These are phyloP conservation scores for Noctua janthina DNA, from an alignment of 2,888 invertebrate genomes.

Conservation along the genomic window DNA sequence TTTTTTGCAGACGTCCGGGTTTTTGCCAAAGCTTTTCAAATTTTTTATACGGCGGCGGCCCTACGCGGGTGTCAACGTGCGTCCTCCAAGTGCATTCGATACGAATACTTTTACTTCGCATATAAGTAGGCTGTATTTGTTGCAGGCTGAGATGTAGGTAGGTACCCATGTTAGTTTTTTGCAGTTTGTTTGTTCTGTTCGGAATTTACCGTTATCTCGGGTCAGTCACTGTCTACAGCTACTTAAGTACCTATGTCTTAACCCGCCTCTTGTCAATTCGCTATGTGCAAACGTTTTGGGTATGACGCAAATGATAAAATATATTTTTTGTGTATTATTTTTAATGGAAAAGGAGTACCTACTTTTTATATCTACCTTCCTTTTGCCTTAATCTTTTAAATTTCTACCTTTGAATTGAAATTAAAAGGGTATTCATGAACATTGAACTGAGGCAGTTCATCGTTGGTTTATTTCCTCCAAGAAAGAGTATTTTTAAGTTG, in stretches of 20 bases:
- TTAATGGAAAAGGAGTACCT: too few relatives aligned
- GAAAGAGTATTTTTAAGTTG: background rate
- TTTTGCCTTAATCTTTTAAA: background rate
- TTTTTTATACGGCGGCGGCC: background rate
- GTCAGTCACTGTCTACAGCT: background rate
- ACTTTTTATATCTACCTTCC: background rate
- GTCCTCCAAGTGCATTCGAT: conserved; percentile 44
- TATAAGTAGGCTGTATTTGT: conserved; percentile 11
- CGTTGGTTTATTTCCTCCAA: background rate
- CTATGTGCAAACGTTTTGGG: background rate
- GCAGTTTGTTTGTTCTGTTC: background rate
- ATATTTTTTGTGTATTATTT: background rate
- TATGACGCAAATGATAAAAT: background rate
- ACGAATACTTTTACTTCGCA: conserved; percentile 53
- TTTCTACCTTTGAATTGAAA: background rate
- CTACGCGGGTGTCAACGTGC: conserved; percentile 33
- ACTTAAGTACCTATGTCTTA: background rate
- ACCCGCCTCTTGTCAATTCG: background rate
- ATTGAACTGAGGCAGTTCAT: background rate
- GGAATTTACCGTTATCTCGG: conserved; percentile 1
- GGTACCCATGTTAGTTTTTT: background rate
- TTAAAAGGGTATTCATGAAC: background rate
- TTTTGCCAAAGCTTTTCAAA: background rate
- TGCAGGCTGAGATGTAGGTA: background rate
- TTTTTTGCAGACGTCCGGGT: background rate